Base-by-base conservation (phyloP, 1,140 invertebrate genomes). In the Drosophila pallidifrons region DNA sequence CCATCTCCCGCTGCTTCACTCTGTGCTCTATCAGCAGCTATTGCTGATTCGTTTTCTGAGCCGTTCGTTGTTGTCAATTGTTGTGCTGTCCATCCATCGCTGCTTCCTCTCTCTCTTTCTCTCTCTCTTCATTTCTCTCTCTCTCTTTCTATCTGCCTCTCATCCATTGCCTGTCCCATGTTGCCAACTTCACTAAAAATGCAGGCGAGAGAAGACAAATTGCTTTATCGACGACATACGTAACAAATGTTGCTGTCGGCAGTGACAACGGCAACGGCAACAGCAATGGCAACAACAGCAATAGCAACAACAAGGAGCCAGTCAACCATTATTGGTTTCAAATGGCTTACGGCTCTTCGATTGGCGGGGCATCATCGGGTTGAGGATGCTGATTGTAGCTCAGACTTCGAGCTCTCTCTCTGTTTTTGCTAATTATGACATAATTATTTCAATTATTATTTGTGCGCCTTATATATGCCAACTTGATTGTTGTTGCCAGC, bases 161-260 rank as follows among this genome's bases (percentile, higher is more conserved):
- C 43, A 16, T 11, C 38, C 28, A 3, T 57, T 47, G 58, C 25
- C 41, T 54, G 64, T 77, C 51, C 57, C 75, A 65, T 54, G 60
- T 65, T 69, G 73, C 49, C 60, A 66, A 63, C 59, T 80, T 63
- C 55, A 72, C 80, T 71, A 78, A 81, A 81, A 89, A 76, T 89
- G 85, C 85, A 90, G 81, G 85, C 85, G 69, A 75, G 85, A 89
- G 81, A 89, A 89, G 85, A 89, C 86, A 89, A 89, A 89, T 89
- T 89, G 85, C 85, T 89, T 89, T 89, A 89, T 89, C 85, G 86
- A 89, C 86, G 81, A 89, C 85, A 89, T 89, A 89, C 85, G 85
- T 88, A 88, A 88, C 85, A 88, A 88, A 88, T 88, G 85, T 88
- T 89, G 85, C 85, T 89, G 85, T 88, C 85, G 85, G 85, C 85